Conservation (phyloP, 2,888 invertebrate genomes). For the Drosophila yooni region DNA sequence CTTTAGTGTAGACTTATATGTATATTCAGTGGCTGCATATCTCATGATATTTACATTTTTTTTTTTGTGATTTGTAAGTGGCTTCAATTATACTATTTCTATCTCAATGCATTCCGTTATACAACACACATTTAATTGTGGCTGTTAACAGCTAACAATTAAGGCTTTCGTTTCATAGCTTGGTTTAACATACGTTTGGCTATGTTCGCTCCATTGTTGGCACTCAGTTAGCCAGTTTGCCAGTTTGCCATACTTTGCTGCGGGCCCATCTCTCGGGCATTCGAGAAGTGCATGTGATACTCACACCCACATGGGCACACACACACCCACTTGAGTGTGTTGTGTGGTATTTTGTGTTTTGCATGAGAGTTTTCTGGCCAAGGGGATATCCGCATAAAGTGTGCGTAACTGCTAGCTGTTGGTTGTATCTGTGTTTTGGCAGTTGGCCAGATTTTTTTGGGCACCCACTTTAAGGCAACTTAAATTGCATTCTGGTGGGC, state of each 20-base stretch:
- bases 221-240: slow-evolving; percentile 9
- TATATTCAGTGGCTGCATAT: not conserved
- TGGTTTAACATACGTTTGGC: slow-evolving; percentile 28
- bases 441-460: slow-evolving; percentile 5
- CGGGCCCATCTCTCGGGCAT: not conserved
- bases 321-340: not conserved
- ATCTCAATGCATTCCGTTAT: not conserved
- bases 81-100: slow-evolving; percentile 1
- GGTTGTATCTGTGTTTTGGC: slow-evolving; percentile 18
- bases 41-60: not conserved
- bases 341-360: not conserved
- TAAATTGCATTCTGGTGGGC: slow-evolving; percentile 16
- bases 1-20: not conserved
- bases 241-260: not conserved
- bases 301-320: slow-evolving; percentile 20
- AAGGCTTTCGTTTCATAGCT: slow-evolving; percentile 14
- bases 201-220: slow-evolving; percentile 8
- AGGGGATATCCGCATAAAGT: slow-evolving; percentile 15
- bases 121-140: slow-evolving; percentile 11
- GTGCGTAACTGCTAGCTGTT: slow-evolving; percentile 7
- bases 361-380: slow-evolving; percentile 14
- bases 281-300: slow-evolving; percentile 38
- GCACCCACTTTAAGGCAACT: slow-evolving; percentile 18
- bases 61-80: slow-evolving; percentile 4
- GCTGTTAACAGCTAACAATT: slow-evolving; percentile 26